Conservation (phyloP, 2,113 vertebrate genomes). For the Pitta sordida region DNA sequence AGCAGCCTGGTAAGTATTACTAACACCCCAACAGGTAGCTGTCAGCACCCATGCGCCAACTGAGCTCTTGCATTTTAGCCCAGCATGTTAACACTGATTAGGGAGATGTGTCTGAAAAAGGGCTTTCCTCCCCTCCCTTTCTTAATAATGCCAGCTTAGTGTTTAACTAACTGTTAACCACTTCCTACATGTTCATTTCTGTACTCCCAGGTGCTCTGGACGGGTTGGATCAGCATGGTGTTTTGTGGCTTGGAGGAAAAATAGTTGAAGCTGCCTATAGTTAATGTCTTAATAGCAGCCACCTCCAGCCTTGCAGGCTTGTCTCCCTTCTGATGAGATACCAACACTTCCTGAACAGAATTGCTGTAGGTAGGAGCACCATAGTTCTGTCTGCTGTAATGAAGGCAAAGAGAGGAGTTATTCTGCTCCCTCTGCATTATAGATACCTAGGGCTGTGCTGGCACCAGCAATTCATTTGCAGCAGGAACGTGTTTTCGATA, state of each 20-base stretch:
- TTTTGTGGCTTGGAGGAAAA: neutral
- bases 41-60: neutral
- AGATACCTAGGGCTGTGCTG: neutral
- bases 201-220: neutral
- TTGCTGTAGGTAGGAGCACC: neutral
- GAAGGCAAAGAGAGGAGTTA: neutral
- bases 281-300: neutral
- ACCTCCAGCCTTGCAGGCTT: neutral
- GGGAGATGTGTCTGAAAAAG: neutral
- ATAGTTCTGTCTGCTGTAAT: neutral
- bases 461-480: neutral
- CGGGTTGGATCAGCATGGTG: neutral
- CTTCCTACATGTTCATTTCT: neutral
- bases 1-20: neutral
- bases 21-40: neutral
- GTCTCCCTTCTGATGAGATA: neutral
- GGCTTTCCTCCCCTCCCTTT: neutral
- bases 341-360: rapidly evolving
- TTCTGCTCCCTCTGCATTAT: neutral
- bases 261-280: neutral
- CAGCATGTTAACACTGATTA: neutral
- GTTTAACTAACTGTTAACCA: neutral
- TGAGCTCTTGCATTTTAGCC: neutral
- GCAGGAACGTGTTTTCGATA: neutral
- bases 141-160: neutral